Conservation (phyloP, 2,888 invertebrate genomes). For the Lamellibrachia satsuma region DNA sequence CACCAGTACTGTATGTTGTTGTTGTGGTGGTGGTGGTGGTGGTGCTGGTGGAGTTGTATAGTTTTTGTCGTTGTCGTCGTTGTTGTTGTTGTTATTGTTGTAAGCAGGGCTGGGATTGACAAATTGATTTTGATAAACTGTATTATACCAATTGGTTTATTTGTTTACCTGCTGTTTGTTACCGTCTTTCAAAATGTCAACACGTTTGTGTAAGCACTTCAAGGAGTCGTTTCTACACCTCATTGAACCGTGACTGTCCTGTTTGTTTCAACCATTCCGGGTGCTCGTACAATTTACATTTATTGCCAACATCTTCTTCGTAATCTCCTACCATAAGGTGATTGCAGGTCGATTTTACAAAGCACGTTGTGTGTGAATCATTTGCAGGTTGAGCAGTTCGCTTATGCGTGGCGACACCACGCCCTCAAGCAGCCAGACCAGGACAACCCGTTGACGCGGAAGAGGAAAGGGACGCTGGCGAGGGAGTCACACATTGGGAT, state of each 20-base stretch:
- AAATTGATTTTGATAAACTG: not conserved
- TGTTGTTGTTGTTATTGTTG: not conserved
- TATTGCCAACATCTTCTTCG: no score
- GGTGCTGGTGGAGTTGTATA: not conserved
- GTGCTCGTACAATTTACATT: no score
- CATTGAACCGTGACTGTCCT: not conserved
- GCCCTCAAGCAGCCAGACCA: constrained; percentile 50
- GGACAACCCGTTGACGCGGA: constrained; percentile 45
- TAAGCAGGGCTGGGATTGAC: not conserved
- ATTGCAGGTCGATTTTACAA: no score
- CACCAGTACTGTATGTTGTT: not conserved
- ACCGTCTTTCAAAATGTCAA: not conserved
- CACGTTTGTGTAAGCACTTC: not conserved
- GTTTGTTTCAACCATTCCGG: no score
- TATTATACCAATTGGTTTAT: not conserved
- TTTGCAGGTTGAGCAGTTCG: constrained; percentile 49
- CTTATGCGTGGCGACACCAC: constrained; percentile 53
- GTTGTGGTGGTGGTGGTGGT: not conserved
- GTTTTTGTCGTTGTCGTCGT: not conserved
- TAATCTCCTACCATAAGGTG: no score
- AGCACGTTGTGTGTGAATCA: no score
- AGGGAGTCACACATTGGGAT: constrained; percentile 42
- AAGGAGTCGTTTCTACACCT: not conserved
- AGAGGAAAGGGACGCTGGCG: constrained; percentile 48
- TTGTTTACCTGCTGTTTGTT: not conserved